Evolutionary conservation across 2,888 invertebrate species (phyloP).

Genomic region (Drosophila picticornis): DNA sequence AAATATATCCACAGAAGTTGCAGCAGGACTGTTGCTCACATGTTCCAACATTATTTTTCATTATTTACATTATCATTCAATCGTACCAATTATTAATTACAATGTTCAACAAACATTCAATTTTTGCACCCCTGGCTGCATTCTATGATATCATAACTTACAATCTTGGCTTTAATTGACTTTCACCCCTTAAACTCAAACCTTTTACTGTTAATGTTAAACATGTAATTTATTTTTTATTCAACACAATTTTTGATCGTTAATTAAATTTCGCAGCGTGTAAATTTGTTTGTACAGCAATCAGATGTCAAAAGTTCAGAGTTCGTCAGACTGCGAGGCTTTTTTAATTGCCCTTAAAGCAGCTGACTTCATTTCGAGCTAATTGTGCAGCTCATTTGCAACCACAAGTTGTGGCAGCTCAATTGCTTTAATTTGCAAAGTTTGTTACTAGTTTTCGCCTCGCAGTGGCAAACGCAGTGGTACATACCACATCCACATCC

Average conservation of each 20-base stretch:
- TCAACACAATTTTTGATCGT: not conserved
- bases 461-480: constrained; percentile 3
- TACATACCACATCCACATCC: not conserved
- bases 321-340: constrained; percentile 13
- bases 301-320: constrained; percentile 35
- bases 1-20: not conserved
- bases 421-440: constrained; percentile 56
- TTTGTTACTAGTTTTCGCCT: constrained; percentile 27
- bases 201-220: not conserved
- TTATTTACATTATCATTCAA: not conserved
- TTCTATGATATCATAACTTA: not conserved
- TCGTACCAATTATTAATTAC: not conserved
- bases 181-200: not conserved
- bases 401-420: constrained; percentile 52
- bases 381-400: constrained; percentile 72
- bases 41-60: not conserved
- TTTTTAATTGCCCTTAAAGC: constrained; percentile 61
- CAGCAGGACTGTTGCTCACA: no score
- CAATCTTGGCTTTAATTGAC: not conserved
- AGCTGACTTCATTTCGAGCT: constrained; percentile 45
- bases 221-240: not conserved
- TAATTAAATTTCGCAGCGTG: not conserved
- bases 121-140: not conserved
- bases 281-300: not conserved
- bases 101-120: not conserved